Base-by-base conservation (phyloP, 2,888 invertebrate genomes). In the Morpho deidamia region DNA sequence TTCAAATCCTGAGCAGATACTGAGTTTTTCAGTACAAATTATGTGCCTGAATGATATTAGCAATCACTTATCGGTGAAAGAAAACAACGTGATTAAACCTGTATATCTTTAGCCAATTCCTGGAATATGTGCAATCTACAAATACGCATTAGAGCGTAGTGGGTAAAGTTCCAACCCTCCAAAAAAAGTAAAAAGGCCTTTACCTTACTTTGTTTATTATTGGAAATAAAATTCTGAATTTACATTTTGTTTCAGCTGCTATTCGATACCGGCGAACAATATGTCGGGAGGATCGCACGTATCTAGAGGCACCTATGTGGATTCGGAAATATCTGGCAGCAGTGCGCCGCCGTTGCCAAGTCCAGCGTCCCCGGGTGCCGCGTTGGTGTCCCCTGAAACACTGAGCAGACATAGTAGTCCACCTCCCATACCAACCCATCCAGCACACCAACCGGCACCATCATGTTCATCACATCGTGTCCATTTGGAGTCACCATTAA, bases 381-480 rank as follows among this genome's bases (percentile, higher is more conserved):
- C 94, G 53, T 91, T 95, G 68, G 94, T 95, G 63, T 94, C 95
- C 33, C 94, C 95, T 41, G 94, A 94, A 65, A 91, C 94, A 60
- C 91, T 94, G 71, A 92, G 92, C 76, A 84, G 92, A 60, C 94
- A 94, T 71, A 93, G 93, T 69, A 88, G 88, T 51, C 88, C 88
- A 0, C 88, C 93, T 80, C 77, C 87, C 0, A 67, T 86, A 44
- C 86, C 87, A 0, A 87, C 82, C 73, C 88, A 90, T 55, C 94
- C 94, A 23, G 91, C 91, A 1, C 82, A 81, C 46, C 85, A 79
- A 58, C 89, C 90, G 0, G 88, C 87, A n/a, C 89, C 90, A 0
- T 90, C 90, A 2, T 90, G 90, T 60, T 89, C 90, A 0, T 87
- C 90, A 5, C 91, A 91, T 68, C 81, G 90, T 38, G 91, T 91